phyloP scores from a whole-genome alignment of 2,113 vertebrate species.

The Carlito syrichta region DNA sequence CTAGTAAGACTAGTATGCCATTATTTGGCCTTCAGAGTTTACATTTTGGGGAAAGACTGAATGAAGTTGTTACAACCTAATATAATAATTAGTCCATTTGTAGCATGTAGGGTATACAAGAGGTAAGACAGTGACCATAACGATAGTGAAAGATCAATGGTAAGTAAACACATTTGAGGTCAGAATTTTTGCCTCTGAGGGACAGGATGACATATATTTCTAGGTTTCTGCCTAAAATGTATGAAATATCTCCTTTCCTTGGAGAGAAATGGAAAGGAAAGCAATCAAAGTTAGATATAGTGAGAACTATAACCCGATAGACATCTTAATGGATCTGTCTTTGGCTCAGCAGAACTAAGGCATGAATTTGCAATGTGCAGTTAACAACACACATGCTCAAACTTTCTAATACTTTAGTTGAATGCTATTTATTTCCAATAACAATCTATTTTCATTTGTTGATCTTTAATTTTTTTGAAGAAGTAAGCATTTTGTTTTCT shows the following conservation, averaged over 20 bases:
- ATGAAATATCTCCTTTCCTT: neutral
- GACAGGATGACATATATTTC: neutral
- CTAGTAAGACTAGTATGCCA: neutral
- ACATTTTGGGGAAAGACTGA: neutral
- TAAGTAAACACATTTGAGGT: neutral
- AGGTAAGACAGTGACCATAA: neutral
- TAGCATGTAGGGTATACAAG: neutral
- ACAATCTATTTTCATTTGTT: neutral
- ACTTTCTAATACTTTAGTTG: neutral
- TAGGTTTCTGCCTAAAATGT: neutral
- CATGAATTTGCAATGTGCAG: neutral
- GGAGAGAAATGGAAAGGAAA: neutral
- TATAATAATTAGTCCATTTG: neutral
- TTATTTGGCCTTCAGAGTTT: neutral
- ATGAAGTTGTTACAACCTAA: neutral
- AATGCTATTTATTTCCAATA: neutral
- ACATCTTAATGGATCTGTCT: neutral
- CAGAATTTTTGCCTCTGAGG: neutral
- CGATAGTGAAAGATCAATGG: neutral
- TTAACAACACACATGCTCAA: neutral
- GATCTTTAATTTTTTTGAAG: neutral
- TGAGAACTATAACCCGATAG: neutral
- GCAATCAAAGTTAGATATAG: neutral
- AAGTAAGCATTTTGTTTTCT: neutral
- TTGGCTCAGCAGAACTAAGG: neutral